A percentile compares a stretch with the other conserved stretches of the same genome.
Conservation (phyloP, 2,797 vertebrate genomes). For the Malurus leucopterus region DNA sequence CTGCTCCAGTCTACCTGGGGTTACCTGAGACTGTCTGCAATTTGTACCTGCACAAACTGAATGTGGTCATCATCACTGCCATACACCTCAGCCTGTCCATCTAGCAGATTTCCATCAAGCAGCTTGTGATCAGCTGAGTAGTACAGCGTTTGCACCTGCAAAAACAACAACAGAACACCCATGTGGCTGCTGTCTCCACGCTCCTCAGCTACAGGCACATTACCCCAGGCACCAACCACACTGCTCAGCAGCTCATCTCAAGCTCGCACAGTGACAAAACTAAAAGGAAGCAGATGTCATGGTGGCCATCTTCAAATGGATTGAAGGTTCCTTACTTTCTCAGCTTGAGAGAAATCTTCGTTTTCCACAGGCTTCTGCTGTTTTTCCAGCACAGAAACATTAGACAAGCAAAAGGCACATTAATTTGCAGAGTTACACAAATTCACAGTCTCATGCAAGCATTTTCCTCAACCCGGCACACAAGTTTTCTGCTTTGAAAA, state of each 20-base stretch:
- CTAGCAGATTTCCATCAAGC: slow-evolving; percentile 96
- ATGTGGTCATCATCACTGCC: slow-evolving; percentile 98
- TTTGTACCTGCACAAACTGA: slow-evolving; percentile 99
- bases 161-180: slow-evolving; percentile 97
- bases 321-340: slow-evolving; percentile 67
- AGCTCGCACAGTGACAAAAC: slow-evolving; percentile 69
- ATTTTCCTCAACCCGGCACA: slow-evolving; percentile 54
- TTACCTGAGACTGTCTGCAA: slow-evolving; percentile 76
- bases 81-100: slow-evolving; percentile 97
- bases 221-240: slow-evolving; percentile 67
- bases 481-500: slow-evolving; percentile 60
- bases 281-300: slow-evolving; percentile 75
- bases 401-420: slow-evolving; percentile 66
- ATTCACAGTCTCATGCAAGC: slow-evolving; percentile 67
- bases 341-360: slow-evolving; percentile 75
- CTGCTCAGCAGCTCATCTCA: slow-evolving; percentile 62
- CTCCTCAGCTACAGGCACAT: slow-evolving; percentile 74
- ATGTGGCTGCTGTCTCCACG: slow-evolving; percentile 92
- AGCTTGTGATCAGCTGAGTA: slow-evolving; percentile 99
- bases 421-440: slow-evolving; percentile 61
- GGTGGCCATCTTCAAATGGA: slow-evolving; percentile 69
- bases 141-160: slow-evolving; percentile 99
- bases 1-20: slow-evolving; percentile 66
- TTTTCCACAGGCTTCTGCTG: slow-evolving; percentile 62
- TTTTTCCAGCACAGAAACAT: slow-evolving; percentile 58